phyloP scores from a whole-genome alignment of 2,113 vertebrate species.

The Actinemys pallida region DNA sequence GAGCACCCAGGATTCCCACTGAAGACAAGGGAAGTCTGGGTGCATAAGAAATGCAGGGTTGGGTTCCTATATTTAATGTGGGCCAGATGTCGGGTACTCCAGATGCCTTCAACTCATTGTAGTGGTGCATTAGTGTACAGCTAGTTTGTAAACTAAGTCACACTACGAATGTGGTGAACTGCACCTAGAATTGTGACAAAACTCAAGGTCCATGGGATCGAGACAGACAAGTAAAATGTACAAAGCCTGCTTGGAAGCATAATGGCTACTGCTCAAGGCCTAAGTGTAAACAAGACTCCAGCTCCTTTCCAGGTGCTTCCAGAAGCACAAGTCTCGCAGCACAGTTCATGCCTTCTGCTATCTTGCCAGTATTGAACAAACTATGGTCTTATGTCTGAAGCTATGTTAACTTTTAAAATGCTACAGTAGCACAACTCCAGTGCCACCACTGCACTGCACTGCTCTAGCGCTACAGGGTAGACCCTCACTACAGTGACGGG shows the following conservation, averaged over 20 bases:
- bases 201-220: not conserved
- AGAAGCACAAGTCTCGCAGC: not conserved
- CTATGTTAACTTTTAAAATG: not conserved
- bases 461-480: not conserved
- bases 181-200: not conserved
- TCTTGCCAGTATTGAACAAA: not conserved
- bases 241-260: rapidly evolving
- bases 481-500: not conserved
- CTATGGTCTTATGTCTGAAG: not conserved
- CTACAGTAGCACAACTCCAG: not conserved
- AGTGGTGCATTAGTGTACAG: not conserved
- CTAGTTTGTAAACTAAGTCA: not conserved
- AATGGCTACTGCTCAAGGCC: rapidly evolving
- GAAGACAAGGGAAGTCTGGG: too few species aligned
- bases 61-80: not conserved
- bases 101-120: rapidly evolving
- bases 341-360: not conserved
- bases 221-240: not conserved
- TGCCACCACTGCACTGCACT: not conserved
- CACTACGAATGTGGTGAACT: not conserved
- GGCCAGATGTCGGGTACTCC: not conserved
- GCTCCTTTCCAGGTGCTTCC: not conserved
- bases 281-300: not conserved
- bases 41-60: not conserved
- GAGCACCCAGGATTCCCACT: not conserved